A percentile compares a stretch with the other conserved stretches of the same genome.
Evolutionary conservation across 2,888 invertebrate genomes (phyloP).

Genomic region (Cephonodes hylas): DNA sequence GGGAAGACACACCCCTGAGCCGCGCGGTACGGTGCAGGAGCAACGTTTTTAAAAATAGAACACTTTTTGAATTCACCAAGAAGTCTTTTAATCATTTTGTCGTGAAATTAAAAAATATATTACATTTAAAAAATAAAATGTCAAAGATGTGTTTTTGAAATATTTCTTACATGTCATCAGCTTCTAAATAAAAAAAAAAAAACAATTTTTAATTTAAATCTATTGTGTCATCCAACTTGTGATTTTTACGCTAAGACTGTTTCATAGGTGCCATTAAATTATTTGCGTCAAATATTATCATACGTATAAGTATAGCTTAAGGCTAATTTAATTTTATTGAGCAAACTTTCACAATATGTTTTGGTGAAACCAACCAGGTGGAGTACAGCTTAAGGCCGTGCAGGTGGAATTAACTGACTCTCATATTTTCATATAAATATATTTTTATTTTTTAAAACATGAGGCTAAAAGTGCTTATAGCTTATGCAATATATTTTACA

Average conservation of each 20-base stretch:
- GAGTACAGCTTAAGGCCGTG: background rate
- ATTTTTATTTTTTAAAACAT: background rate
- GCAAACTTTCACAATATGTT: background rate
- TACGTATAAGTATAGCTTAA: background rate
- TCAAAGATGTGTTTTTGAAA: too few species aligned
- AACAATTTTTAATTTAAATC: too few species aligned
- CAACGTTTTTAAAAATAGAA: conserved; percentile 15
- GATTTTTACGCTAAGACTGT: too few species aligned
- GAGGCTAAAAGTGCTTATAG: too few species aligned
- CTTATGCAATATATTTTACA: too few species aligned
- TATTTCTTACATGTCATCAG: too few species aligned
- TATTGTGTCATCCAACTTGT: too few species aligned
- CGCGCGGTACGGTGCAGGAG: conserved; percentile 50
- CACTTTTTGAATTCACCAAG: background rate
- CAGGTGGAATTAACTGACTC: background rate
- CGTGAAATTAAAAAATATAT: too few species aligned
- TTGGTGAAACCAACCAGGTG: conserved; percentile 1
- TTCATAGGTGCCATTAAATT: background rate
- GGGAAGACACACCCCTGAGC: conserved; percentile 72
- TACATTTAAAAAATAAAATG: too few species aligned
- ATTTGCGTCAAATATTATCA: background rate
- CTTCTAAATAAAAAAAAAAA: too few species aligned
- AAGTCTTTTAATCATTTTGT: background rate
- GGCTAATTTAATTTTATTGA: background rate
- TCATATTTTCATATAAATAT: background rate